phyloP scores from a whole-genome alignment of 2,888 invertebrate species.

The Barypeithes pellucidus region DNA sequence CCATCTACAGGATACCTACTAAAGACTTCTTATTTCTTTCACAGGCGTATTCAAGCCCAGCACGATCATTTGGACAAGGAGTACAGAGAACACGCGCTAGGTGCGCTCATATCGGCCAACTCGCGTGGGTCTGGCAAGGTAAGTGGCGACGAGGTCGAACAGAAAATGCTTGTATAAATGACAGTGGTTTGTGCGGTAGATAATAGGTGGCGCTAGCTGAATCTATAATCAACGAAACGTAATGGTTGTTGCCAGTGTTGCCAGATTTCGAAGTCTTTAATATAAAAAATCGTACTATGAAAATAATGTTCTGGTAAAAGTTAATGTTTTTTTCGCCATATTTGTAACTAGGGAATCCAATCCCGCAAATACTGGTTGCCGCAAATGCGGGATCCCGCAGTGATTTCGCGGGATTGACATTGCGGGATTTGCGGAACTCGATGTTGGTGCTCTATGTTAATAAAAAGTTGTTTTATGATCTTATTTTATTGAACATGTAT shows the following conservation, averaged over 20 bases:
- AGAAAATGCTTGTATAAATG: neutral
- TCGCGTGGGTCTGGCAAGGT: conserved; percentile 78
- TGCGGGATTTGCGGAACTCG: no score
- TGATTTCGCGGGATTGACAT: no score
- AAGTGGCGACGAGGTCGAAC: conserved; percentile 58
- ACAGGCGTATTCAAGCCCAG: conserved; percentile 80
- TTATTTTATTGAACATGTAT: no score
- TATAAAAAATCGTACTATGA: no score
- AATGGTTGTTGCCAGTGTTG: neutral
- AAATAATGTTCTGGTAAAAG: no score
- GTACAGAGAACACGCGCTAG: conserved; percentile 78
- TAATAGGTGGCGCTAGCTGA: neutral
- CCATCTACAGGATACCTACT: conserved; percentile 56
- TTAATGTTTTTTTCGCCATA: no score
- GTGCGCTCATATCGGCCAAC: conserved; percentile 76
- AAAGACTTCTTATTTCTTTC: conserved; percentile 64
- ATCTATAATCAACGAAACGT: neutral
- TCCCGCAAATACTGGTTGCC: no score
- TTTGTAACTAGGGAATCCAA: no score
- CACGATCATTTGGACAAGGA: conserved; percentile 81
- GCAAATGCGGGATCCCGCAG: no score
- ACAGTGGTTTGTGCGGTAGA: neutral
- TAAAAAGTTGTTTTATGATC: no score
- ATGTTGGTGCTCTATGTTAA: no score
- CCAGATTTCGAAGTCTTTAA: no score